Base-by-base conservation (phyloP, 2,888 invertebrate genomes). In the Scaeva pyrastri region DNA sequence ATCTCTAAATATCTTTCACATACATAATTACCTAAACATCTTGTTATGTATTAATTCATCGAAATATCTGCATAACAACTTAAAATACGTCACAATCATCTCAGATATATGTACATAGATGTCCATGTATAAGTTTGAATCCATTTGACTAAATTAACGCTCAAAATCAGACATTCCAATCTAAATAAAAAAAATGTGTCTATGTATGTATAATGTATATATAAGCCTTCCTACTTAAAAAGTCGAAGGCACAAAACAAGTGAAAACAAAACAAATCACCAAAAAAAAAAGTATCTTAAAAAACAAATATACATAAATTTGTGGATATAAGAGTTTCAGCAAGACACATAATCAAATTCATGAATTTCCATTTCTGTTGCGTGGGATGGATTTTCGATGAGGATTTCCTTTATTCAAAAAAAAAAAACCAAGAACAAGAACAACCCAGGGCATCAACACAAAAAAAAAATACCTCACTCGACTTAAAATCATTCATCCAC, bases 1-100 rank as follows among this genome's bases (percentile, higher is more conserved):
- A n/a, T 41, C 36, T 39, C 64, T 31, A 31, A 31, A 71, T 55
- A 70, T 68, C 72, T 73, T n/a, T n/a, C n/a, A n/a, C 23, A 31
- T 31, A 73, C n/a, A 76, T 48, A 68, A 73, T 48, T 14, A 66
- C 48, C 48, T 66, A 48, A 45, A 31, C 31, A 50, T 43, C 48
- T 48, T 11, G 26, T 26, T 64, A 45, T 64, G 10, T 12, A 14
- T 48, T 2, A 31, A n/a, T 21, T 31, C n/a, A 19, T 48, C 7
- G 31, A 31, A 31, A 45, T n/a, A n/a, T n/a, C n/a, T n/a, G n/a
- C 45, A 43, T 11, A 66, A 66, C 7, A 66, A 66, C 31, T 26
- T 19, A 12, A 68, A 50, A 72, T 86, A 86, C 86, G 86, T 86
- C 86, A 86, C 70, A 50, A 21, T 45, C 31, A 62, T 81, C 36